These are phyloP conservation scores for Sceloporus undulatus DNA, from an alignment of 2,113 vertebrate genomes.

Conservation along the genomic window DNA sequence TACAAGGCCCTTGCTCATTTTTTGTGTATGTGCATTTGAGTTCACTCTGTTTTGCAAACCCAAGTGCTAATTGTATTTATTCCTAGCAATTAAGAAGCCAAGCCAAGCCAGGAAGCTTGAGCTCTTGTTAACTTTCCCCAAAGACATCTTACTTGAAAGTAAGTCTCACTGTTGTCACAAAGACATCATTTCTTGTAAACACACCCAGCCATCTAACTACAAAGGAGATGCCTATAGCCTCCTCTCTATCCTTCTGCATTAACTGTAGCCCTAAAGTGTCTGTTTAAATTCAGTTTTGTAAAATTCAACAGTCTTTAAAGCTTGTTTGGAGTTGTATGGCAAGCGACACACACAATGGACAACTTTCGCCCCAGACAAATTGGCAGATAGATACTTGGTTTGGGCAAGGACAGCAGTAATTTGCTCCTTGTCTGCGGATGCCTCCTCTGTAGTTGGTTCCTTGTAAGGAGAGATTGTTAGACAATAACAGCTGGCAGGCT, in stretches of 20 bases:
- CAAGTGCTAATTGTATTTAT: neutral
- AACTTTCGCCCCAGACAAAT: conserved; percentile 51
- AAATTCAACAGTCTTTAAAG: conserved; percentile 34
- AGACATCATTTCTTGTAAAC: neutral
- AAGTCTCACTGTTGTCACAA: neutral
- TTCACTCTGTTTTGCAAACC: neutral
- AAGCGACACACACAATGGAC: conserved; percentile 32
- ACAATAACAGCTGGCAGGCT: neutral
- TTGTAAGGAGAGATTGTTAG: conserved; percentile 28
- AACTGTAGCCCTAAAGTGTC: neutral
- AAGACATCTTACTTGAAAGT: neutral
- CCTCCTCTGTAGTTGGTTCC: conserved; percentile 26
- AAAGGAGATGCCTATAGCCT: neutral
- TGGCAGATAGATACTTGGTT: conserved; percentile 43
- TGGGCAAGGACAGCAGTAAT: conserved; percentile 47
- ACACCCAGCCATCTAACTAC: neutral
- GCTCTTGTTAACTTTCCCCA: too few relatives aligned
- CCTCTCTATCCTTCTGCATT: neutral
- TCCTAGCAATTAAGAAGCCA: neutral
- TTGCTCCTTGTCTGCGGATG: conserved; percentile 6
- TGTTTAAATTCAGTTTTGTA: conserved; percentile 42
- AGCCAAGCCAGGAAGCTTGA: neutral
- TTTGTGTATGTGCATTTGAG: neutral
- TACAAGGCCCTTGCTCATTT: too few relatives aligned
- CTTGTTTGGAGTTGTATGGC: conserved; percentile 34